Evolutionary conservation across 2,888 invertebrate genomes (phyloP).

Genomic region (Mystacides longicornis): DNA sequence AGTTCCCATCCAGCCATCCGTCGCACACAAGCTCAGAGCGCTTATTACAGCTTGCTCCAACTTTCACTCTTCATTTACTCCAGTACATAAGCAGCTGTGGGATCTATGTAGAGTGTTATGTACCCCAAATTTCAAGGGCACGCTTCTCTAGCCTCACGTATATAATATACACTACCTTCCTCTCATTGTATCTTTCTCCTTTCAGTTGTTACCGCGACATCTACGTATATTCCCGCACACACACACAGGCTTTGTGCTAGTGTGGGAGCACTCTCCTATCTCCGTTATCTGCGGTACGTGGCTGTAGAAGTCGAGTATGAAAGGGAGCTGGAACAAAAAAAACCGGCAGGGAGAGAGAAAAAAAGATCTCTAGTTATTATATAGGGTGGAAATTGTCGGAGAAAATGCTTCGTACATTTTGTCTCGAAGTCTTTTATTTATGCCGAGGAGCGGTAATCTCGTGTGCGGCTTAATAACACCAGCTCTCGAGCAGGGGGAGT

Average conservation of each 20-base stretch:
- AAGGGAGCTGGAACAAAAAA: background rate
- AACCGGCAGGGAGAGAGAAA: background rate
- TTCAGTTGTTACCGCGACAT: constrained; percentile 1
- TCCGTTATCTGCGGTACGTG: background rate
- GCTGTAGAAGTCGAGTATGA: background rate
- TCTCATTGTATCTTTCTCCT: background rate
- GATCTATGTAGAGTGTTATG: constrained; percentile 1
- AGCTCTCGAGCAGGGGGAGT: constrained; percentile 9
- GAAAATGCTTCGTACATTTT: constrained; percentile 2
- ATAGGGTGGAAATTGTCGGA: background rate
- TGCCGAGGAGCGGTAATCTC: background rate
- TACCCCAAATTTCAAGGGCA: constrained; percentile 16
- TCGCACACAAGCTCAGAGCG: too few species aligned
- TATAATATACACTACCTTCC: background rate
- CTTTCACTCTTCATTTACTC: constrained; percentile 18
- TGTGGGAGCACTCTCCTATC: too few species aligned
- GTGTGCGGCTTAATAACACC: constrained; percentile 8
- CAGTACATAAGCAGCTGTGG: too few species aligned
- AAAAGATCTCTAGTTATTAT: background rate
- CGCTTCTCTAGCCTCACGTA: constrained; percentile 12
- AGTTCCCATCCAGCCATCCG: too few species aligned
- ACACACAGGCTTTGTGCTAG: too few species aligned
- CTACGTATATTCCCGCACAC: too few species aligned
- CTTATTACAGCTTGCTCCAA: too few species aligned
- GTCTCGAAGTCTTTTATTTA: background rate